Conservation (phyloP, 2,113 vertebrate genomes). For the Rana temporaria region DNA sequence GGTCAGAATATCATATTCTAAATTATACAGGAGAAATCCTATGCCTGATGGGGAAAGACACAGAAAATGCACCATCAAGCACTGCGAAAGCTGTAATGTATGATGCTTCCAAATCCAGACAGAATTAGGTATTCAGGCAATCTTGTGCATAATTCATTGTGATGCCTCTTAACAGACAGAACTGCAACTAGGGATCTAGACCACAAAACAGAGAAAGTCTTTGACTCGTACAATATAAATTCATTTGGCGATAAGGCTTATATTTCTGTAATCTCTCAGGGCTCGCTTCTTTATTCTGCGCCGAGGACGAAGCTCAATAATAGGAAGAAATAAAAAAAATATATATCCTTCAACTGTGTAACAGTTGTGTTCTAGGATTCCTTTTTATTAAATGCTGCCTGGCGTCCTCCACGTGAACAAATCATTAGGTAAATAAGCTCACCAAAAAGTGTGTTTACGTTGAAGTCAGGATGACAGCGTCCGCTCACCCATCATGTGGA, state of each 20-base stretch:
- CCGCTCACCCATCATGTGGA: slow-evolving; percentile 44
- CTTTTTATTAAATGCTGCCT: slow-evolving; percentile 56
- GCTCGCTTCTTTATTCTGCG: slow-evolving; percentile 16
- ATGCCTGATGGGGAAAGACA: neutral
- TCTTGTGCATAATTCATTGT: slow-evolving; percentile 57
- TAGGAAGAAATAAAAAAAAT: neutral
- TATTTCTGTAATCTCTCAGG: slow-evolving; percentile 34
- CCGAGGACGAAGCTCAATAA: neutral
- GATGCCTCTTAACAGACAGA: slow-evolving; percentile 56
- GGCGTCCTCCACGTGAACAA: slow-evolving; percentile 50
- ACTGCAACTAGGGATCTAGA: slow-evolving; percentile 52
- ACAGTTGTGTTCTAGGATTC: neutral
- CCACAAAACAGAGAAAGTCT: slow-evolving; percentile 53
- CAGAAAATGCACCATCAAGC: slow-evolving; percentile 45
- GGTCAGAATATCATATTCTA: neutral
- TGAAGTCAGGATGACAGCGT: slow-evolving; percentile 15
- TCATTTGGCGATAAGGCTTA: slow-evolving; percentile 45
- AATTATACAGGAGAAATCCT: neutral
- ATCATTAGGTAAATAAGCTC: slow-evolving; percentile 37
- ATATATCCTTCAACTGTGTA: neutral
- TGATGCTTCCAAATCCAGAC: slow-evolving; percentile 56
- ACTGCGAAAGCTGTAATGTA: slow-evolving; percentile 49
- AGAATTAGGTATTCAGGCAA: slow-evolving; percentile 59
- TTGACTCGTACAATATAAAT: slow-evolving; percentile 54
- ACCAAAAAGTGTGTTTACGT: neutral